Evolutionary conservation across 2,797 vertebrate genomes (phyloP), one percentile per base, ranked within the genome.

Genomic region (Amniataba percoides): DNA sequence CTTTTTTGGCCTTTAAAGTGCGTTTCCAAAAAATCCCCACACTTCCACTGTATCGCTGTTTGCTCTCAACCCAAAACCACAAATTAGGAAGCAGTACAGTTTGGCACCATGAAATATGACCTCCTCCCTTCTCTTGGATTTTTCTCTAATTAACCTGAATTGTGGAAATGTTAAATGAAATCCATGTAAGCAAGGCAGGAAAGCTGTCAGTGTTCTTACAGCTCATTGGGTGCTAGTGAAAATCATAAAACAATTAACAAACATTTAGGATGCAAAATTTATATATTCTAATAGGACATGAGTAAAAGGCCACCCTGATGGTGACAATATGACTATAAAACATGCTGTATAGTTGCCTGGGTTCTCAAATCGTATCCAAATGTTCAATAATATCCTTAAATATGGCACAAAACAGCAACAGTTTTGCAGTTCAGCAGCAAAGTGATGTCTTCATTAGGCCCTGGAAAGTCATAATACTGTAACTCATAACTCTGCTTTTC

Each of bases 381-480:
- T 73, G 61, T 74, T 88, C 65, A 63, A 52, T 84, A 87, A 91
- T 85, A 25, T 66, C 36, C 66, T 86, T 84, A 80, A 88, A 87
- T 81, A 89, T 77, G 74, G 77, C 65, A 77, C 61, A 78, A 72
- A 88, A 65, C 63, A 83, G 77, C 77, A 77, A 75, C 75, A 69
- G 78, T 83, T 76, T 84, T 59, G 76, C 76, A 84, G 71, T 83
- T 86, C 67, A 85, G 81, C 84, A 63, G 77, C 81, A 83, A 86
- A 82, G 69, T 78, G 63, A 92, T 89, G 77, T 83, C 84, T 92
- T 92, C 86, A 93, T 93, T 91, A 90, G 86, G 85, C 90, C 87
- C 87, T 74, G 61, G 88, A 77, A 92, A 92, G 83, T 84, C 88
- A 87, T 92, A 90, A 86, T 45, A 57, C 77, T 85, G 67, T 68